These are phyloP conservation scores for Oreocharis arfaki DNA, from an alignment of 2,113 vertebrate genomes.

Conservation along the genomic window DNA sequence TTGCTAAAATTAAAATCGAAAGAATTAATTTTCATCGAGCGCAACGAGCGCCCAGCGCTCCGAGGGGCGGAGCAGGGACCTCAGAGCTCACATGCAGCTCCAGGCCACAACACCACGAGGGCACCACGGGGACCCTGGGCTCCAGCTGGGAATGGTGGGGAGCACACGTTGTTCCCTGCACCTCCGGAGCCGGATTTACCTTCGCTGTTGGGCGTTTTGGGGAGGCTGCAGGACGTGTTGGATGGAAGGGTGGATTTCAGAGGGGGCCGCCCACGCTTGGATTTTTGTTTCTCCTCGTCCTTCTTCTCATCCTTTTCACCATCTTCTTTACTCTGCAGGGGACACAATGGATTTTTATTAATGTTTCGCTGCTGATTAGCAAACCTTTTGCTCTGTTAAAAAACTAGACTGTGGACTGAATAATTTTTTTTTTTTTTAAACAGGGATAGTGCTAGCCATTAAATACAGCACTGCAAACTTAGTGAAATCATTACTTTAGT, in stretches of 20 bases:
- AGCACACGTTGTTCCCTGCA: slow-evolving; percentile 56
- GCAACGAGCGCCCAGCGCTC: not conserved
- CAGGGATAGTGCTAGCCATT: no score
- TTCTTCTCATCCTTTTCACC: slow-evolving; percentile 81
- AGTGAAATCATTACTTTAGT: slow-evolving; percentile 79
- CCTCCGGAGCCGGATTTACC: slow-evolving; percentile 75
- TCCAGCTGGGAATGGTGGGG: slow-evolving; percentile 73
- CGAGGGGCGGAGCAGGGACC: not conserved
- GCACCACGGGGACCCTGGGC: slow-evolving; percentile 51
- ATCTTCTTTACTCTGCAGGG: slow-evolving; percentile 88
- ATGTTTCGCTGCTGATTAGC: not conserved
- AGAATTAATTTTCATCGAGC: not conserved
- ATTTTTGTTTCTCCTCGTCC: slow-evolving; percentile 82
- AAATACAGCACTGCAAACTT: not conserved
- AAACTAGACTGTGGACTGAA: not conserved
- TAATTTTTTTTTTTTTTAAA: not conserved
- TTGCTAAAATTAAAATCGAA: slow-evolving; percentile 62
- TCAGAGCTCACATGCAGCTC: not conserved
- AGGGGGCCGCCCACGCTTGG: slow-evolving; percentile 89
- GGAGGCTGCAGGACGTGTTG: slow-evolving; percentile 72
- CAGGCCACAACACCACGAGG: not conserved
- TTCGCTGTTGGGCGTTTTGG: slow-evolving; percentile 81
- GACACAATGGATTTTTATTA: not conserved
- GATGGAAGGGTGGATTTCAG: slow-evolving; percentile 83
- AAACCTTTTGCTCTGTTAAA: not conserved